Evolutionary conservation across 2,797 vertebrate genomes (phyloP), one percentile per base, ranked within the genome.

Genomic region (Emys orbicularis): DNA sequence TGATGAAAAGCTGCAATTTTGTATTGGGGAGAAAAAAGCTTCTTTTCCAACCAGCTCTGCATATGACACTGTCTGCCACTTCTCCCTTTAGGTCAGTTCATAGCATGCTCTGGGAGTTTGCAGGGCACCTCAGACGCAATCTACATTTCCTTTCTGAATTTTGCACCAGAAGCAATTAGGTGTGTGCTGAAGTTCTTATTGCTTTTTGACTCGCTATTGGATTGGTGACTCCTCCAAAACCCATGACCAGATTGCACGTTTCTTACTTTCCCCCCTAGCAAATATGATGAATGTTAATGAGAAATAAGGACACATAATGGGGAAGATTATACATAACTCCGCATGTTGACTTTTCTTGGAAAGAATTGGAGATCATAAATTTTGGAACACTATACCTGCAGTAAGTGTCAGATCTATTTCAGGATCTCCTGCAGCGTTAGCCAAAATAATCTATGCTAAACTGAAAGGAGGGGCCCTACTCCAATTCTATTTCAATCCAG

Each of bases 31-130:
- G 34, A n/a, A 72, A 8, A 19, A 41, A 72, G 65, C n/a, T 37
- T 11, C 8, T 61, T 37, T 72, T 72, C 65, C n/a, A 72, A n/a
- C n/a, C n/a, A 72, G 19, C n/a, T 37, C 0, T 0, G 0, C 1
- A 15, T 23, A 52, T 34, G 29, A 84, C n/a, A 3, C 2, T 23
- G 3, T 11, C 25, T 77, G 74, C 41, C 44, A 27, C 6, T 29
- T 77, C 44, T n/a, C 41, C n/a, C 54, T 81, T 54, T 31, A 41
- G 18, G 41, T 57, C 52, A n/a, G 19, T 25, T 54, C 90, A 77
- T 89, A 57, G 23, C 5, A 3, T 1, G 6, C 1, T 16, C 19
- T n/a, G 29, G 50, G 61, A 81, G 41, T 68, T 18, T 31, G 3
- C 0, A 1, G 49, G 9, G 49, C 23, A 21, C 34, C n/a, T 53